Evolutionary conservation across 2,113 vertebrate genomes (phyloP), one percentile per base, ranked within the genome.

Genomic region (Catharus fuscescens): DNA sequence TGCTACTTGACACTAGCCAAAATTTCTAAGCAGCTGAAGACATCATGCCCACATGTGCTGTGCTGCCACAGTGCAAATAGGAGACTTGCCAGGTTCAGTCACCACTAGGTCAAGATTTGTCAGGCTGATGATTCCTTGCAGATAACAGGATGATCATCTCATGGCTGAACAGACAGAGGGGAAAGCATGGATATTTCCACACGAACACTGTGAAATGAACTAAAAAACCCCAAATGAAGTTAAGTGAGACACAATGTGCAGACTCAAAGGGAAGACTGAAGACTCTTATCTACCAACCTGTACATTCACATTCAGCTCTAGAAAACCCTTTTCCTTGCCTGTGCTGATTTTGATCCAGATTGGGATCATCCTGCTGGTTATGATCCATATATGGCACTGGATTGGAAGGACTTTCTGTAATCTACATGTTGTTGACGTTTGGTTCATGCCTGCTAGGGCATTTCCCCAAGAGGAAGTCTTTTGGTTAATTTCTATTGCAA

Each of bases 401-500:
- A n/a, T 40, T 93, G 71, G 81, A 95, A 96, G 38, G 64, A 54
- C 54, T 77, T 57, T 70, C 56, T 86, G 52, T 67, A 85, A 15
- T 80, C 50, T 95, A 47, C 79, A 36, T 73, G 34, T 82, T 95
- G 66, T 80, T 91, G 91, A 91, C 12, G 18, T 84, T 90, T 82
- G 71, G 91, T 76, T 95, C 59, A 44, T 82, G 87, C 74, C 66
- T 90, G 76, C 60, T 93, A 85, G 82, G 57, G 73, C 94, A 93
- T 87, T 95, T 92, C 89, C 89, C 81, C 80, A 86, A 92, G 93
- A 96, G 93, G 94, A 95, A 95, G 87, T 96, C 42, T 95, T 95
- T 77, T 81, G 70, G 62, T 92, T 95, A 79, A 82, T 87, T 90
- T 92, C 78, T 94, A 7, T 34, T 82, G 79, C 6, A 5, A 90